Percentiles rank a stretch among this genome's conserved stretches.
Conservation (phyloP, 2,888 invertebrate genomes). For the Halictus quadricinctus region DNA sequence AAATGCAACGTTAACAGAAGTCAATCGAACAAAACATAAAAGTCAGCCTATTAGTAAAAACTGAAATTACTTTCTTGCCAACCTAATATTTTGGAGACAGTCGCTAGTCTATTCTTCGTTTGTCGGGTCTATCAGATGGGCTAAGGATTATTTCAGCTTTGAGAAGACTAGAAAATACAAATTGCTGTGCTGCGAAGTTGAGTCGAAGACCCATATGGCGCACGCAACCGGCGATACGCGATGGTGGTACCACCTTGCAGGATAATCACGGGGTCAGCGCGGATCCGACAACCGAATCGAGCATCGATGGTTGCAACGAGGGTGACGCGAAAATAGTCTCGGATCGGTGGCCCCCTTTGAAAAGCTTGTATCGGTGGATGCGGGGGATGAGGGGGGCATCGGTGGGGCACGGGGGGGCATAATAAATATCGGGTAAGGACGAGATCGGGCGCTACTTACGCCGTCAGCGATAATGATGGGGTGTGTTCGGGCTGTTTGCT, state of each 20-base stretch:
- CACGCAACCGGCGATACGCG: conserved; percentile 59
- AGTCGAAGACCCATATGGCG: conserved; percentile 61
- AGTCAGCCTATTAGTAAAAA: too few species aligned
- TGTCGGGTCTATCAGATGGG: too few species aligned
- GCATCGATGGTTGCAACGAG: conserved; percentile 73
- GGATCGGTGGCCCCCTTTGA: conserved; percentile 66
- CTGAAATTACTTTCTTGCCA: too few species aligned
- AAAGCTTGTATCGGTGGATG: conserved; percentile 58
- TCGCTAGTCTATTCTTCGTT: too few species aligned
- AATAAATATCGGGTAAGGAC: conserved; percentile 78
- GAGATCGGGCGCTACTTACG: conserved; percentile 80
- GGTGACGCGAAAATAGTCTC: conserved; percentile 71
- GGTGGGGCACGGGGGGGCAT: conserved; percentile 57
- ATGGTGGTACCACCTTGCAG: conserved; percentile 31
- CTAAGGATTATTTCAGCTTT: not conserved
- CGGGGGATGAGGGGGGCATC: conserved; percentile 33
- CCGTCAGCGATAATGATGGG: conserved; percentile 82
- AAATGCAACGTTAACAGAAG: too few species aligned
- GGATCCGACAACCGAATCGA: conserved; percentile 46
- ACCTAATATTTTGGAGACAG: too few species aligned
- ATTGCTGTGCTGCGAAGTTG: not conserved
- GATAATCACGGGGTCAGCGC: conserved; percentile 59
- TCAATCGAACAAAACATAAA: too few species aligned
- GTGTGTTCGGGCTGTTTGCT: conserved; percentile 82
- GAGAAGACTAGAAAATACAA: not conserved